Conservation (phyloP, 2,113 vertebrate genomes). For the Microcebus lehilahytsara region DNA sequence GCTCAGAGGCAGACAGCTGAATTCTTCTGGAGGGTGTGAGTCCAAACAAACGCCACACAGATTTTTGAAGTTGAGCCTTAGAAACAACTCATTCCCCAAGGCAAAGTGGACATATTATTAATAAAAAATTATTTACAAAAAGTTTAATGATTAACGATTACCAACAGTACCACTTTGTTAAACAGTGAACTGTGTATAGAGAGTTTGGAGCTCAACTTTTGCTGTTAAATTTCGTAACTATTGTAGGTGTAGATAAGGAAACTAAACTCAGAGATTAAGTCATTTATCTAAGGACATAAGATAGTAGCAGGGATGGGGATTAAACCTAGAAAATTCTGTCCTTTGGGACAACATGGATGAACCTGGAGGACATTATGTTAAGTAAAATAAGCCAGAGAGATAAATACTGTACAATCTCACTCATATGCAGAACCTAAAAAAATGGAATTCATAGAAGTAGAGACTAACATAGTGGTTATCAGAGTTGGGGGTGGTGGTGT, state of each 20-base stretch:
- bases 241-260: not conserved
- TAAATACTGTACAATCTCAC: not conserved
- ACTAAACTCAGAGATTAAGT: not conserved
- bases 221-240: not conserved
- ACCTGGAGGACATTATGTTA: not conserved
- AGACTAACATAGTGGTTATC: not conserved
- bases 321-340: not conserved
- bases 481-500: not conserved
- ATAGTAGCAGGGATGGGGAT: not conserved
- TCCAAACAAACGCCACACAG: not conserved
- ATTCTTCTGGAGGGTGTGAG: not conserved
- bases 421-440: not conserved
- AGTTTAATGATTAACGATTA: not conserved
- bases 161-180: not conserved
- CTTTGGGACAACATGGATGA: not conserved
- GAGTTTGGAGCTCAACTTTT: not conserved
- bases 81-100: not conserved
- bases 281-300: not conserved
- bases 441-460: not conserved
- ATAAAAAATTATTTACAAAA: conserved; percentile 3
- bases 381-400: not conserved
- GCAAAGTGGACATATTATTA: not conserved
- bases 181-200: not conserved
- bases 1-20: not conserved
- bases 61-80: not conserved